phyloP scores from a whole-genome alignment of 2,797 vertebrate genomes.

The Micromesistius poutassou region DNA sequence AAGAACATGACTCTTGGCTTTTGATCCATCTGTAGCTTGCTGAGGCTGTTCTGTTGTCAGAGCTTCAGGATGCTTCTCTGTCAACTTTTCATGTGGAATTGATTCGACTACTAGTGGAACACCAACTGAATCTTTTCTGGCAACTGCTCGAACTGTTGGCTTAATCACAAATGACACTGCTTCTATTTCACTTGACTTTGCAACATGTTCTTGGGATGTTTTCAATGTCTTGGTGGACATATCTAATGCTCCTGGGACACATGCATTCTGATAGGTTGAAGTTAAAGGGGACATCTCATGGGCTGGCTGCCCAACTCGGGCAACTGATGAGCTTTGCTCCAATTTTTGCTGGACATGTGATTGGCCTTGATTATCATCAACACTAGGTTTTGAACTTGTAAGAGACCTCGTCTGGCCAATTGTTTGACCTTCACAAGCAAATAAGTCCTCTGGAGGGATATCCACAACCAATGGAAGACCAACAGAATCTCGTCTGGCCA shows the following conservation, averaged over 20 bases:
- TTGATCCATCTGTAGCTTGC: conserved; percentile 16
- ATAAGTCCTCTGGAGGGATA: conserved; percentile 29
- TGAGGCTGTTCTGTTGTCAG: conserved; percentile 18
- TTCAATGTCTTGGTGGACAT: conserved; percentile 61
- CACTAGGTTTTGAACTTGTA: conserved; percentile 19
- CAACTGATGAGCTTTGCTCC: conserved; percentile 25
- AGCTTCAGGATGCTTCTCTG: conserved; percentile 22
- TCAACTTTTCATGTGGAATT: conserved; percentile 26
- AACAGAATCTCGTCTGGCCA: conserved; percentile 45
- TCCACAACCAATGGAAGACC: conserved; percentile 59
- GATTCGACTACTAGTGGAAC: conserved; percentile 61
- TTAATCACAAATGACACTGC: conserved; percentile 62
- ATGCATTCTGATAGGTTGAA: conserved; percentile 20
- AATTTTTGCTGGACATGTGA: conserved; percentile 30
- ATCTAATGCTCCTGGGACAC: conserved; percentile 69
- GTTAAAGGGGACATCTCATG: conserved; percentile 7
- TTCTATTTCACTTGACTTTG: conserved; percentile 32
- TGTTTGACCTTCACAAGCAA: conserved; percentile 19
- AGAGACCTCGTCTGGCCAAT: not conserved
- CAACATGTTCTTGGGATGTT: conserved; percentile 12
- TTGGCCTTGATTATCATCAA: conserved; percentile 14
- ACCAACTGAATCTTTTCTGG: conserved; percentile 53
- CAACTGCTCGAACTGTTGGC: conserved; percentile 43
- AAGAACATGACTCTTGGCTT: conserved; percentile 7
- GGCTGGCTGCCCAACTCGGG: conserved; percentile 17